Evolutionary conservation across 2,888 invertebrate genomes (phyloP).

Genomic region (Mystacides longicornis): DNA sequence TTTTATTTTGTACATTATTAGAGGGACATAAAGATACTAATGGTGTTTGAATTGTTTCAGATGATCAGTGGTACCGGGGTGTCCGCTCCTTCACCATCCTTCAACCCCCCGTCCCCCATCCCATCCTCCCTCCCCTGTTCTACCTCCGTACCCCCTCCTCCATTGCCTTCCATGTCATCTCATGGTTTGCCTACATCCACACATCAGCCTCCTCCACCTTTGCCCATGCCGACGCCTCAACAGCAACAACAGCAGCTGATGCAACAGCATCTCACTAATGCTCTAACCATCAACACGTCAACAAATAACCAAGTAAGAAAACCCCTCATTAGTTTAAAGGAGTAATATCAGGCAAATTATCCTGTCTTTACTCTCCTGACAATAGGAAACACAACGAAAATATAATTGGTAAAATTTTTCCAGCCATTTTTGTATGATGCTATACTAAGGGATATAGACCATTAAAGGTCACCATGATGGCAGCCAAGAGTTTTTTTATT

Average conservation of each 20-base stretch:
- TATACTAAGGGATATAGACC: no score
- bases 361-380: no score
- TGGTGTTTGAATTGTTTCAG: slow-evolving; percentile 33
- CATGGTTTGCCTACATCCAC: not conserved
- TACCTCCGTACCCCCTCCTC: not conserved
- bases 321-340: no score
- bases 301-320: no score
- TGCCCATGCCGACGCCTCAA: slow-evolving; percentile 12
- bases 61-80: slow-evolving; percentile 24
- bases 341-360: no score
- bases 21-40: not conserved
- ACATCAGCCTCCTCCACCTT: not conserved
- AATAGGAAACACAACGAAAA: no score
- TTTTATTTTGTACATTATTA: not conserved
- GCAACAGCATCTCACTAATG: slow-evolving; percentile 30
- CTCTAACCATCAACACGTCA: slow-evolving; percentile 46
- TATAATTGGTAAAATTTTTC: no score
- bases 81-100: not conserved
- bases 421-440: no score
- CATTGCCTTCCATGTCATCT: not conserved
- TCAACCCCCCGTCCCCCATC: not conserved
- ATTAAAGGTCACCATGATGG: no score
- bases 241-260: slow-evolving; percentile 25
- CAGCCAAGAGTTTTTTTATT: no score
- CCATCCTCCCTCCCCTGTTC: not conserved